Base-by-base conservation (phyloP, 1,140 invertebrate species). In the Sinella curviseta region DNA sequence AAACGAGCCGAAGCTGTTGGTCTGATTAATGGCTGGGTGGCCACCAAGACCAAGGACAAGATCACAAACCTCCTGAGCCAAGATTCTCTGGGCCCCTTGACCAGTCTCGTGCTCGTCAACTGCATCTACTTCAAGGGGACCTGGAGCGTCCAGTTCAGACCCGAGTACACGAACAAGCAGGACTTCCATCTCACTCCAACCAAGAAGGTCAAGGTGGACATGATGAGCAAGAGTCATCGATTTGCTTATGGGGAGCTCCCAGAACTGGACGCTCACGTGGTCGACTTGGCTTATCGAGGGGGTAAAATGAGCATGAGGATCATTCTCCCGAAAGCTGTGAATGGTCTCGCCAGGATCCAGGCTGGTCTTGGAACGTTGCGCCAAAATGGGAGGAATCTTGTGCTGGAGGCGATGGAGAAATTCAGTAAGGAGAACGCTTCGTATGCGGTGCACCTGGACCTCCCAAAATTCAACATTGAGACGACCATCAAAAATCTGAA, bases 161-260 rank as follows among this genome's bases (percentile, higher is more conserved):
- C 82, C 1, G 73, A 81, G 3, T 74, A 83, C 0, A 91, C 89
- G 0, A 81, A 55, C 74, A 86, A 84, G 16, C 85, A 85, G 79
- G 84, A 84, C 74, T 93, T 91, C 86, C 85, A 87, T 85, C 84
- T 88, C 75, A 87, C 85, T 60, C 83, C 87, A 20, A 85, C 84
- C 0, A 86, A 87, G 26, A 87, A 84, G 0, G 86, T 91, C 1
- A 83, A 90, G 65, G 88, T 91, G 28, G 86, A 89, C 33, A 92
- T 93, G 90, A 93, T 93, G 92, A 87, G 87, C 78, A 86, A 86
- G n/a, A 88, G 88, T 70, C 86, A 86, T 24, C 86, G 88, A 2
- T 91, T 90, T 84, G 3, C 24, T 4, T 90, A 89, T 83, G 86
- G 86, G 17, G 84, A 89, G n/a, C 88, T 89, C 78, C 80, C 85